Base-by-base conservation (phyloP, 2,888 invertebrate genomes). In the Amphipyra tragopoginis region DNA sequence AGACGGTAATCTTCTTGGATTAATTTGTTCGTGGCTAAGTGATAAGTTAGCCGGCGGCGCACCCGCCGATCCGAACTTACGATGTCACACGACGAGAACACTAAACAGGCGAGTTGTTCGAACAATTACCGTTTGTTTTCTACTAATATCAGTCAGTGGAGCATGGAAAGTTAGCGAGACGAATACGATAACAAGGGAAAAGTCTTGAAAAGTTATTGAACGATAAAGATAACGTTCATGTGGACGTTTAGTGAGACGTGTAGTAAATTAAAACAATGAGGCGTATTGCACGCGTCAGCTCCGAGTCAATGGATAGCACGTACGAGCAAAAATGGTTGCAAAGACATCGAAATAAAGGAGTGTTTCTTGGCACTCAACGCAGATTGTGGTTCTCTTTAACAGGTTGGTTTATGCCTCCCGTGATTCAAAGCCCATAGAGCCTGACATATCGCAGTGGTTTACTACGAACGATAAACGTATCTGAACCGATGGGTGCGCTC, bases 21-120 rank as follows among this genome's bases (percentile, higher is more conserved):
- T 93, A 92, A 93, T 93, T 92, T 88, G 90, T 90, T 88, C 84
- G 86, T 84, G 86, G 88, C 86, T 91, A 91, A 91, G 91, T 92
- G 90, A 93, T 92, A 92, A 93, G 92, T 93, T 92, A 85, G 89
- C 77, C 65, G 81, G 59, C 71, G 74, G 57, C 42, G 81, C 77
- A 83, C 53, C 75, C 75, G 78, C 75, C 82, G 83, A 85, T 86
- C 82, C 73, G 86, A 89, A 89, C 86, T 89, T 88, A 79, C 85
- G 82, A 85, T 84, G 82, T 82, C 81, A 80, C 81, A 76, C 75
- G 52, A 64, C 74, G 71, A 78, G 77, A 78, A 72, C 82, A 81
- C 79, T 79, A 81, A 87, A 84, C 82, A 85, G 68, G 72, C 59
- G 65, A 76, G 72, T 83, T 81, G 60, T 75, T 67, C 64, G 77